phyloP scores from a whole-genome alignment of 2,113 vertebrate genomes.

The Macroglossus sobrinus region DNA sequence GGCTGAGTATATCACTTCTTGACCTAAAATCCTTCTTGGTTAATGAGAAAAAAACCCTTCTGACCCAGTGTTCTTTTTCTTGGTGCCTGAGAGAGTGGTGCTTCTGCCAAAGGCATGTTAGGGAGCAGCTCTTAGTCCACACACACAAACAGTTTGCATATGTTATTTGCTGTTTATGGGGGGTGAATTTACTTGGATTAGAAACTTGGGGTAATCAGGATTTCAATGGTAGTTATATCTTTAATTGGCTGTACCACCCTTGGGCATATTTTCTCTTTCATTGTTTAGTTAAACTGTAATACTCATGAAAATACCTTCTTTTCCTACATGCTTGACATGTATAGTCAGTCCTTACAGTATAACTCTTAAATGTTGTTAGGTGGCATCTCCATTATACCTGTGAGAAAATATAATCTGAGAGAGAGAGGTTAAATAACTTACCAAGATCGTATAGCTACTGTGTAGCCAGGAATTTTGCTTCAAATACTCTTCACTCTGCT shows the following conservation, averaged over 20 bases:
- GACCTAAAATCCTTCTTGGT: constrained; percentile 32
- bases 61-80: constrained; percentile 10
- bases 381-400: background rate
- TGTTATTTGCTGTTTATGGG: constrained; percentile 21
- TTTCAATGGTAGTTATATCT: background rate
- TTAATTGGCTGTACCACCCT: background rate
- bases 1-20: background rate
- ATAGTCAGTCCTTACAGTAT: background rate
- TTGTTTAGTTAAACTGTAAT: constrained; percentile 19
- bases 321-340: background rate
- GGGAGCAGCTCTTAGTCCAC: background rate
- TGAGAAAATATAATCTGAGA: constrained; percentile 8
- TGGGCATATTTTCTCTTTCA: constrained; percentile 1
- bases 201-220: constrained; percentile 36
- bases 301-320: background rate
- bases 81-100: background rate
- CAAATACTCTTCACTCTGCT: background rate
- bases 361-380: background rate
- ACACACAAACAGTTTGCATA: background rate
- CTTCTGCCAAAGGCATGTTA: background rate
- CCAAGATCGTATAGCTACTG: background rate
- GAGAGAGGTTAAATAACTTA: background rate
- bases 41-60: constrained; percentile 41
- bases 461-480: background rate
- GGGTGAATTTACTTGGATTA: constrained; percentile 22